Conservation (phyloP, 2,797 vertebrate genomes). For the Octomys mimax region DNA sequence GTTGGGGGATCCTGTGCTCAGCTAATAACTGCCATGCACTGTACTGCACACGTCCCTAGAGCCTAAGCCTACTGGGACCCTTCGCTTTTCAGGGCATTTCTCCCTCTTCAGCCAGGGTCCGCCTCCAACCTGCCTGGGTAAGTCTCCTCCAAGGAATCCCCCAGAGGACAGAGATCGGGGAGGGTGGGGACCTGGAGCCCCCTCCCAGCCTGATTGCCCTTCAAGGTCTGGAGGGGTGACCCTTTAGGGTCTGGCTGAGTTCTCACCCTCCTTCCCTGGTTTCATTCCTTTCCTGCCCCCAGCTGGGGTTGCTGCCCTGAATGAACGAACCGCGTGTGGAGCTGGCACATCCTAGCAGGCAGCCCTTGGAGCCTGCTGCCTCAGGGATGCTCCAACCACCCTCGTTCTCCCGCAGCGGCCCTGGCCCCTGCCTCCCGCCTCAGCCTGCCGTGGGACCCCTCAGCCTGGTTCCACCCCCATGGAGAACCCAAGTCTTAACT, state of each 20-base stretch:
- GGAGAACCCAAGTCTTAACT: conserved; percentile 91
- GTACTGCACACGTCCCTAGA: conserved; percentile 90
- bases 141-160: conserved; percentile 64
- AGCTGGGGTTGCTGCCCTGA: conserved; percentile 75
- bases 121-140: conserved; percentile 45
- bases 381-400: conserved; percentile 86
- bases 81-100: conserved; percentile 89
- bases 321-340: conserved; percentile 83
- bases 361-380: conserved; percentile 83
- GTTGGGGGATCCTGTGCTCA: conserved; percentile 95
- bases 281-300: background rate
- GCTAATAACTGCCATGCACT: conserved; percentile 99
- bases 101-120: conserved; percentile 71
- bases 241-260: conserved; percentile 60
- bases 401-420: conserved; percentile 77
- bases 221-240: conserved; percentile 58
- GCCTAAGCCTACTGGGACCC: conserved; percentile 88
- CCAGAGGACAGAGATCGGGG: conserved; percentile 19
- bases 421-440: conserved; percentile 57
- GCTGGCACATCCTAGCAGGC: conserved; percentile 86
- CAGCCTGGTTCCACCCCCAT: conserved; percentile 73
- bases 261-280: background rate
- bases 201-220: conserved; percentile 58
- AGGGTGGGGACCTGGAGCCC: conserved; percentile 26
- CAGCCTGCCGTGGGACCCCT: conserved; percentile 67